phyloP scores from a whole-genome alignment of 2,888 invertebrate species.

The Bombyx huttoni region DNA sequence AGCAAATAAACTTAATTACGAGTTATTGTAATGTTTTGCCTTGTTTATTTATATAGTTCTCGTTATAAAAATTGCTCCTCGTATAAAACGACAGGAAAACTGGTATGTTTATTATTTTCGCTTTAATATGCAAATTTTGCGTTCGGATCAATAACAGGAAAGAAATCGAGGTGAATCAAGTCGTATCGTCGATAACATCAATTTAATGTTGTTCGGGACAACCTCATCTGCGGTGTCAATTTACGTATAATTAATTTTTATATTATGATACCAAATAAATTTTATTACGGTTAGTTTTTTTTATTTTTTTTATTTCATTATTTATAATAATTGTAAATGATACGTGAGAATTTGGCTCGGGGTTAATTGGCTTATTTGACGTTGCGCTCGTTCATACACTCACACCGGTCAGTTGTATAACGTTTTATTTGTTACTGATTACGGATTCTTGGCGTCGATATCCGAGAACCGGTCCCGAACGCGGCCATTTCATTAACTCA shows the following conservation, averaged over 20 bases:
- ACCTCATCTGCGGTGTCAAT: slow-evolving; percentile 7
- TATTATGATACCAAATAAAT: slow-evolving; percentile 5
- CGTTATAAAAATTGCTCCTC: slow-evolving; percentile 17
- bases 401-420: slow-evolving; percentile 1
- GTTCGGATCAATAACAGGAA: slow-evolving; percentile 31
- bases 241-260: slow-evolving; percentile 4
- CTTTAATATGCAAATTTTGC: slow-evolving; percentile 18
- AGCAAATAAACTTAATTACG: background rate
- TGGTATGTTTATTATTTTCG: slow-evolving; percentile 17
- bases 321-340: background rate
- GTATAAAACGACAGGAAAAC: slow-evolving; percentile 21
- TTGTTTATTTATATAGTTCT: slow-evolving; percentile 15
- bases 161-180: slow-evolving; percentile 26
- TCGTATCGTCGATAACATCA: slow-evolving; percentile 14
- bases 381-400: slow-evolving; percentile 6
- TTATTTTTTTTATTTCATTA: background rate
- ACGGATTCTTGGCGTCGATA: slow-evolving; percentile 6
- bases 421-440: slow-evolving; percentile 4
- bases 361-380: slow-evolving; percentile 1
- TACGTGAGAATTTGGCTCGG: slow-evolving; percentile 17
- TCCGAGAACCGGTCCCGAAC: slow-evolving; percentile 16
- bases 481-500: slow-evolving; percentile 30
- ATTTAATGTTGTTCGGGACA: slow-evolving; percentile 6
- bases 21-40: background rate
- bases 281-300: background rate